Evolutionary conservation across 2,888 invertebrate genomes (phyloP).

Genomic region (Pocota personata): DNA sequence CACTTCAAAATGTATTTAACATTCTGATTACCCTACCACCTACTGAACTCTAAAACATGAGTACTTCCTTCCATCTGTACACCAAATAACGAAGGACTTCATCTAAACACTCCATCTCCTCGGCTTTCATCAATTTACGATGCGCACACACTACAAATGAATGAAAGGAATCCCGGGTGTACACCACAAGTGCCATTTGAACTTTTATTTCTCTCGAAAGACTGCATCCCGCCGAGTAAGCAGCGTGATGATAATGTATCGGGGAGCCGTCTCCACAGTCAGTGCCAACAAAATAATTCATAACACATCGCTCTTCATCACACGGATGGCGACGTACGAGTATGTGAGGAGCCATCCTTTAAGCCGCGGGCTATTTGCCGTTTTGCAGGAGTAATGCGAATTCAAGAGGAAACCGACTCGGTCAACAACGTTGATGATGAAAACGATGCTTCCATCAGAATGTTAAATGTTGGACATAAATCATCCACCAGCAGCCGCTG

Average conservation of each 20-base stretch:
- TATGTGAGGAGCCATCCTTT: constrained; percentile 37
- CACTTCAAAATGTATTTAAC: neutral
- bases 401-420: constrained; percentile 44
- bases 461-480: constrained; percentile 72
- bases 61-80: neutral
- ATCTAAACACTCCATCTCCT: neutral
- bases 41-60: neutral
- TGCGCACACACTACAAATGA: constrained; percentile 26
- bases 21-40: neutral
- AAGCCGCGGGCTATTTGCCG: constrained; percentile 55
- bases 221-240: neutral
- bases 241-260: constrained; percentile 2
- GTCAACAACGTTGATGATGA: constrained; percentile 43
- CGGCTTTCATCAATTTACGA: constrained; percentile 21
- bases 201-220: constrained; percentile 51
- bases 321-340: constrained; percentile 36
- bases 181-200: constrained; percentile 66
- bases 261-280: constrained; percentile 7
- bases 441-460: constrained; percentile 69
- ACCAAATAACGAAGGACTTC: neutral
- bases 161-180: constrained; percentile 33
- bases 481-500: constrained; percentile 67
- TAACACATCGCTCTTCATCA: constrained; percentile 70
- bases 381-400: constrained; percentile 58
- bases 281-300: constrained; percentile 71